Evolutionary conservation across 2,888 invertebrate genomes (phyloP), one percentile per base, ranked within the genome.

Genomic region (Agonopterix subpropinquella): DNA sequence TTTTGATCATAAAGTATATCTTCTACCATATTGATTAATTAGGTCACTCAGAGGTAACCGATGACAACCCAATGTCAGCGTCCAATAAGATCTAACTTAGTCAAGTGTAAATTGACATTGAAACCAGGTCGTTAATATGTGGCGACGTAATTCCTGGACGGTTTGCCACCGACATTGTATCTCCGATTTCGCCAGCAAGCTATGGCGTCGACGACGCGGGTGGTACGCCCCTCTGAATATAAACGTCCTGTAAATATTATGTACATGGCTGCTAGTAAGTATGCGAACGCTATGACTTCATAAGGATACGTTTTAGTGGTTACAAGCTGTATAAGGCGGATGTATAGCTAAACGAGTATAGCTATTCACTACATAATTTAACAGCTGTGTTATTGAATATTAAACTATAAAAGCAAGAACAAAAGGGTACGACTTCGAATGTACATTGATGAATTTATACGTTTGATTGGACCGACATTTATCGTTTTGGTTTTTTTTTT

Each of bases 161-260:
- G 62, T 39, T 61, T 63, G 64, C 69, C 66, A 70, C 67, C 69
- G 68, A 64, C 72, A 68, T 65, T 64, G 65, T 67, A 67, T 75
- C 74, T 74, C 77, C 67, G 71, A 72, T 80, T 79, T 75, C 73
- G 71, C 70, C 65, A 68, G 62, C 64, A 66, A 64, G 63, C 65
- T 65, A 66, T 60, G 65, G 67, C 64, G 62, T 57, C 42, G 65
- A 67, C 84, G 65, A 76, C 77, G 85, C 81, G 85, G 82, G 84
- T 81, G 84, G 85, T 71, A 73, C 64, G 68, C 70, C 59, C 64
- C 61, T 67, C 70, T 74, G 75, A 79, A 81, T 80, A 80, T 80
- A 84, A 80, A 80, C 78, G 72, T 72, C 62, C 70, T 66, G 71
- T 74, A 70, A 75, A 74, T 67, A 74, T 67, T 65, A n/a, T n/a